These are phyloP conservation scores for Myiozetetes cayanensis DNA, from an alignment of 2,113 vertebrate genomes.

Conservation along the genomic window DNA sequence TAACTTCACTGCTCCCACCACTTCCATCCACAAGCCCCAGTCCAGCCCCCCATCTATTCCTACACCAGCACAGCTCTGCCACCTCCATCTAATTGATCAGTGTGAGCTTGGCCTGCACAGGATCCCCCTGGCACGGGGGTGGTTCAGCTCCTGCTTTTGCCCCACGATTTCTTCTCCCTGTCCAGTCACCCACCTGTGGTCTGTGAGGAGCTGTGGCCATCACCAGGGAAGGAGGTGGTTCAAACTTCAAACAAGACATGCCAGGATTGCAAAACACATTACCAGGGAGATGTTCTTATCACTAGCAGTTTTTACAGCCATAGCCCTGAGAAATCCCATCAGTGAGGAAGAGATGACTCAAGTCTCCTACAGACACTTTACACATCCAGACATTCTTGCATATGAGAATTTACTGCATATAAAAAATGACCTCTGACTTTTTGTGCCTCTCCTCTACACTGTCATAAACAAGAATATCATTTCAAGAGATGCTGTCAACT, in stretches of 20 bases:
- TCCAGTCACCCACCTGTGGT: neutral
- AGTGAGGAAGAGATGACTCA: slow-evolving; percentile 35
- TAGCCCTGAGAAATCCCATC: slow-evolving; percentile 54
- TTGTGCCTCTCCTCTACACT: slow-evolving; percentile 61
- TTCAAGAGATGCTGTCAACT: slow-evolving; percentile 63
- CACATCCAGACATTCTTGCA: slow-evolving; percentile 55
- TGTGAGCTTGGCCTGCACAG: rapidly evolving
- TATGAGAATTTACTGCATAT: slow-evolving; percentile 34
- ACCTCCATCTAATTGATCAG: rapidly evolving
- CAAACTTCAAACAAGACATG: neutral
- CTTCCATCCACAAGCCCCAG: rapidly evolving
- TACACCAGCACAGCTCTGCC: neutral
- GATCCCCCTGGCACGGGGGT: neutral
- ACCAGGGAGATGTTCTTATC: slow-evolving; percentile 27
- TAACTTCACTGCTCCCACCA: neutral
- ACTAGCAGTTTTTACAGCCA: slow-evolving; percentile 9
- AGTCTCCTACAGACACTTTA: slow-evolving; percentile 30
- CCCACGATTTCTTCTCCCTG: rapidly evolving
- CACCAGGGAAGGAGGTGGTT: neutral
- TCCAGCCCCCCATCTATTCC: neutral
- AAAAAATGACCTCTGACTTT: slow-evolving; percentile 69
- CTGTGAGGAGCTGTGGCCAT: neutral
- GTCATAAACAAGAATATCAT: slow-evolving; percentile 67
- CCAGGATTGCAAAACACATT: neutral
- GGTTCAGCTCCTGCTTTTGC: neutral